Evolutionary conservation across 2,113 vertebrate species (phyloP).

Genomic region (Vombatus ursinus): DNA sequence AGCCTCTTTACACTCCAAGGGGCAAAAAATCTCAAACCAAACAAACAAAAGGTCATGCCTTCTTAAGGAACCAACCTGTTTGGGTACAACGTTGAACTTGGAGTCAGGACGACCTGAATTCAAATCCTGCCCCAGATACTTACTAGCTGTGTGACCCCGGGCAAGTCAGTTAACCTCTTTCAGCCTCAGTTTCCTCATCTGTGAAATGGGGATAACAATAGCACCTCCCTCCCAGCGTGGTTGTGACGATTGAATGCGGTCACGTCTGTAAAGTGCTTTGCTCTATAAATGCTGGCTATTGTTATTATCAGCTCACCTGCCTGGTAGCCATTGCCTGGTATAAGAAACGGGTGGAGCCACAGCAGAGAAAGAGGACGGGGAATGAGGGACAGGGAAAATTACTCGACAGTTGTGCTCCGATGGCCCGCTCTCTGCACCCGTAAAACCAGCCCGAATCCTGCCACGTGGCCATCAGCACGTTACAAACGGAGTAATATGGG

Average conservation of each 20-base stretch:
- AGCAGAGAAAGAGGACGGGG: not conserved
- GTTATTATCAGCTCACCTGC: not conserved
- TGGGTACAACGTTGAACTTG: not conserved
- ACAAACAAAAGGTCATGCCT: not conserved
- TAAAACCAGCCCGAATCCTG: no score
- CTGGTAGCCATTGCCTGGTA: no score
- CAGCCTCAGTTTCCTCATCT: not conserved
- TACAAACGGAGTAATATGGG: not conserved
- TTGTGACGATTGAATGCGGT: not conserved
- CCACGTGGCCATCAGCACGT: not conserved
- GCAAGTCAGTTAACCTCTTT: not conserved
- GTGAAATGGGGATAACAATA: not conserved
- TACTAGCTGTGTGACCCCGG: not conserved
- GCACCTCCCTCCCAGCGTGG: not conserved
- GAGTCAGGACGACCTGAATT: not conserved
- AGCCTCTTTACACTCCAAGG: not conserved
- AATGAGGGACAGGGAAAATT: not conserved
- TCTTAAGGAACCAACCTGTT: not conserved
- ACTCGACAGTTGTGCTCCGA: not conserved
- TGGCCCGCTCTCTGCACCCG: no score
- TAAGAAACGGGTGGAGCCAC: no score
- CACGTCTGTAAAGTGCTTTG: not conserved
- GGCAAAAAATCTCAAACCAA: not conserved
- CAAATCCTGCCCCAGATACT: not conserved
- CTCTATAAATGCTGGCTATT: no score